Base-by-base conservation (phyloP, 2,797 vertebrate genomes). In the Manis javanica region DNA sequence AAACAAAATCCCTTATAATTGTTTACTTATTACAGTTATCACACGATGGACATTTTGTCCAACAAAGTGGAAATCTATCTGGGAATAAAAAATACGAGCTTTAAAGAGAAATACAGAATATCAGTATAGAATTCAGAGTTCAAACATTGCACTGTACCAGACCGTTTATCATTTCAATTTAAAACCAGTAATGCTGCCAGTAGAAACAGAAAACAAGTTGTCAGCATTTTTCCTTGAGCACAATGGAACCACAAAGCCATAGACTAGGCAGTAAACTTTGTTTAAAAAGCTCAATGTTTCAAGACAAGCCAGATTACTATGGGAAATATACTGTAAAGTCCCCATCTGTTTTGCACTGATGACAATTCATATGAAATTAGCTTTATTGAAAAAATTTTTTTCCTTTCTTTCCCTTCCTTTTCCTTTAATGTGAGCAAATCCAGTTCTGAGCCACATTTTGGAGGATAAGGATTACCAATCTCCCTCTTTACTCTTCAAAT, bases 161-260 rank as follows among this genome's bases (percentile, higher is more conserved):
- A 92, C 57, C 96, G 97, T 98, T 98, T 97, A 96, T 98, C 71
- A 95, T 97, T 98, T 97, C 95, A 96, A 96, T 98, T 93, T 96
- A 71, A 97, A 98, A 97, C 95, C 87, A 95, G 92, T 95, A 97
- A 91, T 92, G 51, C 66, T 98, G 98, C 97, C 98, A 98, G 92
- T 93, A 96, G 97, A 97, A 98, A 96, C 97, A 98, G 96, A 98
- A 98, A 96, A 94, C 90, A 97, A 98, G 91, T 96, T 97, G 97
- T 98, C 98, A 98, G 97, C 98, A 96, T 97, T 98, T 98, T 98
- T 87, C 96, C 91, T 97, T 89, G 64, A 92, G 96, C 91, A 95
- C 5, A 93, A 53, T 98, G 92, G 96, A 97, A 96, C 96, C 96
- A 95, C 89, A 90, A 95, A 97, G 96, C 95, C 95, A 91, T 96